Percentiles rank a stretch among this genome's conserved stretches.
Conservation (phyloP, 30 jellyfish, hydroid and myxozoan species). For the Aurelia coerulea region DNA sequence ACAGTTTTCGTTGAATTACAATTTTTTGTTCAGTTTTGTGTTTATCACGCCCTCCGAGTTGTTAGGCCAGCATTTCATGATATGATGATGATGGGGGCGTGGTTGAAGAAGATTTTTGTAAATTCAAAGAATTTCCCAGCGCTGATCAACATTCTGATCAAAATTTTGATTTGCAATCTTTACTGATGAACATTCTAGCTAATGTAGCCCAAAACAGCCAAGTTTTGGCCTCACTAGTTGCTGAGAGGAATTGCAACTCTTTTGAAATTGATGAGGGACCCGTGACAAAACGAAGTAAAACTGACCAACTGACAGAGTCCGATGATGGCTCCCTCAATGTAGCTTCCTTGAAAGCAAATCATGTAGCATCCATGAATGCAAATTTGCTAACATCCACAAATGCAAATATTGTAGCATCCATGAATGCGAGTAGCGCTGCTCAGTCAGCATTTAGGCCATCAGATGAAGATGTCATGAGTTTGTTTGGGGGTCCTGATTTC, state of each 20-base stretch:
- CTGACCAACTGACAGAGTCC: too few species aligned
- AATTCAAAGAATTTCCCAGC: conserved; percentile 16
- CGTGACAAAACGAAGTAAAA: too few species aligned
- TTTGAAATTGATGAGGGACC: background rate
- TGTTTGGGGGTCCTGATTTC: conserved; percentile 38
- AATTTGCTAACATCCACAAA: too few species aligned
- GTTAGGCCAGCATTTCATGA: conserved; percentile 20
- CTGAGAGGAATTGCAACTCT: conserved; percentile 26
- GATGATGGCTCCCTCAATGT: conserved; percentile 22
- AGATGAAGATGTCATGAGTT: too few species aligned
- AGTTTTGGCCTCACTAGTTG: too few species aligned
- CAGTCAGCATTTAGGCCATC: conserved; percentile 28
- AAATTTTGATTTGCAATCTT: conserved; percentile 26
- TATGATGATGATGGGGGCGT: conserved; percentile 34
- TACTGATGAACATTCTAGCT: conserved; percentile 5
- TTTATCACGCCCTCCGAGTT: background rate
- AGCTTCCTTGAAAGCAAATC: conserved; percentile 18
- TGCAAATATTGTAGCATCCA: too few species aligned
- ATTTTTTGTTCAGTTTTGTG: conserved; percentile 4
- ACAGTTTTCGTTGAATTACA: background rate
- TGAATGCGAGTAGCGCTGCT: conserved; percentile 33
- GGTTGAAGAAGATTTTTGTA: conserved; percentile 20
- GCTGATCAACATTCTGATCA: too few species aligned
- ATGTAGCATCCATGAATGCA: too few species aligned
- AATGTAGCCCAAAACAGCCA: too few species aligned